A percentile compares a stretch with the other conserved stretches of the same genome.
Conservation (phyloP, 2,113 vertebrate genomes). For the Perca fluviatilis region DNA sequence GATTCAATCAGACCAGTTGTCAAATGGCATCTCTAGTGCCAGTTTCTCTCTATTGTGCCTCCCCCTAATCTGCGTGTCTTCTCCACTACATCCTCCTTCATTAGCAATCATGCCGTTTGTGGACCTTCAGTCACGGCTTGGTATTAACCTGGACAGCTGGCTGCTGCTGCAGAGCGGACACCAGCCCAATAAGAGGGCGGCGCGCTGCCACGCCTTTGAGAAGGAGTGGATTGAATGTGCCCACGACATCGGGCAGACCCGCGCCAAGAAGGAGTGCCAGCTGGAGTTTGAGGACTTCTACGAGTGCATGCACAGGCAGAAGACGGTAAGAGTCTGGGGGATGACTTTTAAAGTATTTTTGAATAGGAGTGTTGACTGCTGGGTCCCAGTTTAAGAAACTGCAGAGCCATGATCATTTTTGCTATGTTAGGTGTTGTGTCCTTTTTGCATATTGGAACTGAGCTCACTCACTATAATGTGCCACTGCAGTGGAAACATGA, state of each 20-base stretch:
- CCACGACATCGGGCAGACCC: slow-evolving; percentile 88
- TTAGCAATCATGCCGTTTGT: slow-evolving; percentile 90
- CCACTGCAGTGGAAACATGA: background rate
- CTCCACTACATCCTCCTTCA: background rate
- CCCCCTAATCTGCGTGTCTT: background rate
- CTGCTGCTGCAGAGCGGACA: slow-evolving; percentile 84
- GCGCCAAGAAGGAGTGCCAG: slow-evolving; percentile 90
- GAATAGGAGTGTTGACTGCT: background rate
- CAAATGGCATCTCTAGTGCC: background rate
- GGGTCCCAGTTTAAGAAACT: background rate
- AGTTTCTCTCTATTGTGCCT: background rate
- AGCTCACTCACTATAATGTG: background rate
- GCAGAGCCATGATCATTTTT: background rate
- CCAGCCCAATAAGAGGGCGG: slow-evolving; percentile 82
- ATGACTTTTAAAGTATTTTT: background rate
- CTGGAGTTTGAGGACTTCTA: slow-evolving; percentile 91
- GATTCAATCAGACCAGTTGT: background rate
- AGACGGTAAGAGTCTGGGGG: slow-evolving; percentile 64
- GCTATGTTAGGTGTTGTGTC: background rate
- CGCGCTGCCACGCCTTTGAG: slow-evolving; percentile 91
- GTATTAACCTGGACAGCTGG: slow-evolving; percentile 88
- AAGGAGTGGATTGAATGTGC: slow-evolving; percentile 95
- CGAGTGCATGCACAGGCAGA: slow-evolving; percentile 90
- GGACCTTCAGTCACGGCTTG: slow-evolving; percentile 87
- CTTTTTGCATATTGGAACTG: background rate